Conservation (phyloP, 2,888 invertebrate genomes). For the Lochmaea capreae region DNA sequence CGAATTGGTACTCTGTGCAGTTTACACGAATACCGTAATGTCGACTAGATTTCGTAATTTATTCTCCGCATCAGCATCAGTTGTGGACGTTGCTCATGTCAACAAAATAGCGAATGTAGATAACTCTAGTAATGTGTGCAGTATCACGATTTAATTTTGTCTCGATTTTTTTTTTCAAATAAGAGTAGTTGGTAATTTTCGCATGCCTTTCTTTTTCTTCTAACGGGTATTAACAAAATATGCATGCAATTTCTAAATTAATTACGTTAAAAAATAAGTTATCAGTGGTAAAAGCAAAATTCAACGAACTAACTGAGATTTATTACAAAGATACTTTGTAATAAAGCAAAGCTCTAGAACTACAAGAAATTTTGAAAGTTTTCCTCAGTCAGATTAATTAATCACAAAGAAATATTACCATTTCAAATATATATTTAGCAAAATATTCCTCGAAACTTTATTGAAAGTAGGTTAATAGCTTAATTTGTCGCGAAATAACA, state of each 20-base stretch:
- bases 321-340: conserved; percentile 6
- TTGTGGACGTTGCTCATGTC: conserved; percentile 28
- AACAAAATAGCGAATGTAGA: conserved; percentile 33
- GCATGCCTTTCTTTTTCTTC: no score
- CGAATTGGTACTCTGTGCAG: conserved; percentile 24
- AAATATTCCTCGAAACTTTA: neutral
- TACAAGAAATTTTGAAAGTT: neutral
- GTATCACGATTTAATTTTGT: conserved; percentile 16
- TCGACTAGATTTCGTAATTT: conserved; percentile 32
- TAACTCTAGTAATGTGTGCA: conserved; percentile 30
- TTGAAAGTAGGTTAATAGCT: conserved; percentile 5
- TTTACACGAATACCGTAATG: conserved; percentile 31
- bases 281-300: conserved; percentile 1
- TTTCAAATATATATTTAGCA: conserved; percentile 1
- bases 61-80: conserved; percentile 23
- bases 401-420: conserved; percentile 5
- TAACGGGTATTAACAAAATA: neutral
- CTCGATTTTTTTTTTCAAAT: neutral
- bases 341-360: conserved; percentile 3
- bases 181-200: neutral
- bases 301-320: neutral
- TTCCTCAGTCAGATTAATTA: neutral
- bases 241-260: neutral
- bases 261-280: neutral
- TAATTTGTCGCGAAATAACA: neutral